Percentiles rank a stretch among this genome's conserved stretches.
These are phyloP conservation scores for Poecilia wingei DNA, from an alignment of 2,797 vertebrate species.

Conservation along the genomic window DNA sequence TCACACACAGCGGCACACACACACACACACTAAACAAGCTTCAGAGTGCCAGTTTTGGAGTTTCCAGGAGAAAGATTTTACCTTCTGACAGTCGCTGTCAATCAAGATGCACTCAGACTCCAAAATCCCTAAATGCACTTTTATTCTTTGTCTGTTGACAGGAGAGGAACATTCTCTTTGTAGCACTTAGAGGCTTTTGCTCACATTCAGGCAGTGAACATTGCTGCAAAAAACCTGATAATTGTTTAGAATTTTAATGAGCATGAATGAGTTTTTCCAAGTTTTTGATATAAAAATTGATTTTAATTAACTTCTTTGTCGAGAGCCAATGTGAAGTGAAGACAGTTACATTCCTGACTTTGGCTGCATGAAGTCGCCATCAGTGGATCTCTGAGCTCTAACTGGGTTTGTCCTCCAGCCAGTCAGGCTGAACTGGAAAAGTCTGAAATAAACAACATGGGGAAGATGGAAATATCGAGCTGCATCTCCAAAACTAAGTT, in stretches of 20 bases:
- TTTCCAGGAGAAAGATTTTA: constrained; percentile 40
- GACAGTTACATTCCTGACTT: background rate
- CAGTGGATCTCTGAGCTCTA: background rate
- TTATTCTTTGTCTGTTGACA: constrained; percentile 24
- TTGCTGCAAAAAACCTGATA: background rate
- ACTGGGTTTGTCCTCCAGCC: background rate
- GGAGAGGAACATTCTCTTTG: background rate
- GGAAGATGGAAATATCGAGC: constrained; percentile 40
- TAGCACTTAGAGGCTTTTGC: background rate
- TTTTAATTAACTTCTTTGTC: background rate
- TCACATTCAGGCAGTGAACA: background rate
- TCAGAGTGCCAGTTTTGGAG: constrained; percentile 36
- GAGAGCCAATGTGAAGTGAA: background rate
- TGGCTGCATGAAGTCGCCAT: background rate
- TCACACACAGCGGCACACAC: constrained; percentile 2
- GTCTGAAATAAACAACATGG: constrained; percentile 8
- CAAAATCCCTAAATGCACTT: constrained; percentile 45
- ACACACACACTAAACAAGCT: constrained; percentile 9
- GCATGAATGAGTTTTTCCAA: background rate
- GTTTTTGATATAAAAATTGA: background rate
- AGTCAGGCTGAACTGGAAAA: constrained; percentile 25
- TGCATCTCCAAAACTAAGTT: constrained; percentile 50
- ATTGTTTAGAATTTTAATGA: background rate
- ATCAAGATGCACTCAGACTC: constrained; percentile 56
- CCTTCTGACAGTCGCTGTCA: constrained; percentile 48